Evolutionary conservation across 2,888 invertebrate species (phyloP), one percentile per base, ranked within the genome.

Genomic region (Drosophila conformis): DNA sequence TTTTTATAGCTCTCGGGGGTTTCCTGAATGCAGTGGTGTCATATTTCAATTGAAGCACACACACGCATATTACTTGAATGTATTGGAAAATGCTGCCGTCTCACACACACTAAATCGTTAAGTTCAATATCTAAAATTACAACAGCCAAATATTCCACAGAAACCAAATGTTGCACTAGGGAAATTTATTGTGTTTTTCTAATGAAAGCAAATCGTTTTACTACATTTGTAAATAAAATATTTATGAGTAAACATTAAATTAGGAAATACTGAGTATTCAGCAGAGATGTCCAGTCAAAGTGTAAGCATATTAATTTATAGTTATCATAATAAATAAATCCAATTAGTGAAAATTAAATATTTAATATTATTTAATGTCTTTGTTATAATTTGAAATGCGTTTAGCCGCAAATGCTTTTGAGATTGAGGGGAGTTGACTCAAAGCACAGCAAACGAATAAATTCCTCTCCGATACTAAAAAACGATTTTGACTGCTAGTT

Each of bases 21-120:
- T 77, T 72, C 78, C 78, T 53, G 56, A 56, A 60, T 77, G 53
- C 73, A 59, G 36, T 56, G 46, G 58, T 73, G 69, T 89, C 82
- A 82, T 84, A 78, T 84, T 82, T 82, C 82, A 73, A 62, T 70
- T 74, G 65, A 70, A 65, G 56, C 66, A 66, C 72, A 68, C 61
- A 80, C 60, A 52, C 66, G 54, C 67, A 78, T 62, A 71, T 77
- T 25, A 38, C 59, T 70, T 61, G 10, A 60, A 49, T 42, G 48
- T 66, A 48, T 69, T 59, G 52, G 54, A 51, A 49, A 18, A n/a
- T 31, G 29, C 27, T 48, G 52, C 35, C 40, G 25, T 40, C 35
- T 46, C 65, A 54, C 33, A 18, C 33, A 33, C 60, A 27, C 57
- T 48, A 51, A 73, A 66, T 48, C 31, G 53, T 51, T 56, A 31